Evolutionary conservation across 2,888 invertebrate genomes (phyloP).

Genomic region (Eupithecia subfuscata): DNA sequence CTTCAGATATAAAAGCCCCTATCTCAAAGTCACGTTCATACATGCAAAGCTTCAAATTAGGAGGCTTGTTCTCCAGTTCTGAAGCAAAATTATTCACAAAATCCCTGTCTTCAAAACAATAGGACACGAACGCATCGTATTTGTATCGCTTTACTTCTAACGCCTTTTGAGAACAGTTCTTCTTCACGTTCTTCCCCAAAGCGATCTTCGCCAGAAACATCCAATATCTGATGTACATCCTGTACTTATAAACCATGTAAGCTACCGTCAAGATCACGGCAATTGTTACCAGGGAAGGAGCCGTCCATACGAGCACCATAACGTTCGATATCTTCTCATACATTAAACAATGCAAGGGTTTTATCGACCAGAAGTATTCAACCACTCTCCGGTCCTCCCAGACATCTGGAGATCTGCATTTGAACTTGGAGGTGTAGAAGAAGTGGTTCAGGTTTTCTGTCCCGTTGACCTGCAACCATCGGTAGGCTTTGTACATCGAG

Average conservation of each 20-base stretch:
- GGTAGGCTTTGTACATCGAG: slow-evolving; percentile 71
- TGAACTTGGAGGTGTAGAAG: slow-evolving; percentile 66
- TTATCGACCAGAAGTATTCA: slow-evolving; percentile 72
- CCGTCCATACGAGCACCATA: slow-evolving; percentile 73
- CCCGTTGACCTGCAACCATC: slow-evolving; percentile 73
- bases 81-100: slow-evolving; percentile 85
- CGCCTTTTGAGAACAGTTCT: slow-evolving; percentile 48
- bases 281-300: slow-evolving; percentile 68
- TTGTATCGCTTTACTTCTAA: slow-evolving; percentile 63
- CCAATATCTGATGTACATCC: slow-evolving; percentile 83
- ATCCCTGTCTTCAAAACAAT: slow-evolving; percentile 84
- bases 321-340: slow-evolving; percentile 70
- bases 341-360: slow-evolving; percentile 68
- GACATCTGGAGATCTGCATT: slow-evolving; percentile 74
- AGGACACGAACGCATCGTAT: slow-evolving; percentile 86
- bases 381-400: slow-evolving; percentile 75
- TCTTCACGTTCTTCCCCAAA: slow-evolving; percentile 71
- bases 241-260: slow-evolving; percentile 67
- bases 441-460: slow-evolving; percentile 62
- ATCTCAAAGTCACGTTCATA: slow-evolving; percentile 88
- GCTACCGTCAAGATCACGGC: slow-evolving; percentile 60
- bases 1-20: slow-evolving; percentile 86
- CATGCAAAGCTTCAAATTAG: slow-evolving; percentile 86
- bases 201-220: slow-evolving; percentile 82
- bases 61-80: slow-evolving; percentile 84